Base-by-base conservation (phyloP, 2,797 vertebrate species). In the Garrulus glandarius region DNA sequence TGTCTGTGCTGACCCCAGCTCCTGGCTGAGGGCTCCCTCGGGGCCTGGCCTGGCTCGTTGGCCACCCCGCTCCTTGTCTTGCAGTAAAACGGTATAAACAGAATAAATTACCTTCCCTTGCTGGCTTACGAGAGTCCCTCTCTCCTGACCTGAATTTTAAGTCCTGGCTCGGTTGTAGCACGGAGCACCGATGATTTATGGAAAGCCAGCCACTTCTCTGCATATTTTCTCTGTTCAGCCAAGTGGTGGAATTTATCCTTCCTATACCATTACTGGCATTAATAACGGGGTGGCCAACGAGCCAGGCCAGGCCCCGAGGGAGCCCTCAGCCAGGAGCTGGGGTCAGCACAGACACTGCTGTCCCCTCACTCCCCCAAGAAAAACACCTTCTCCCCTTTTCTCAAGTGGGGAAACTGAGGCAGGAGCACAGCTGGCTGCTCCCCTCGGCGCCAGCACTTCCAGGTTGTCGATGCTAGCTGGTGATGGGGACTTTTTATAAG, bases 141-240 rank as follows among this genome's bases (percentile, higher is more conserved):
- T 97, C 95, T 96, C 98, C 97, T 98, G 98, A 98, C 96, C 92
- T 63, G 98, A 98, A 98, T 98, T 97, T 97, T 98, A 98, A 98
- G 96, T 97, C 97, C 95, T 81, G 88, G 91, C 96, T 97, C 39
- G 91, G 91, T 72, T 74, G 52, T 82, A 79, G 93, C 46, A 22
- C n/a, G 3, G 75, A 96, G 78, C 95, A 49, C 44, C 6, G 46
- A 92, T 98, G 98, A 98, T 98, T 97, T 97, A 98, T 98, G 97
- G 91, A 94, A 95, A 95, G 87, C 91, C 59, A 77, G 41, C 87
- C 90, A 22, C 97, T 94, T 75, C 94, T 96, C 97, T 97, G 97
- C 97, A 96, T 97, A 97, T 97, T 97, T 95, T 93, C 97, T 52
- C 96, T 96, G 95, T 91, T 97, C 97, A 96, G 96, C 96, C 96